Conservation (phyloP, 1,140 invertebrate species). For the Caenorhabditis brenneri region DNA sequence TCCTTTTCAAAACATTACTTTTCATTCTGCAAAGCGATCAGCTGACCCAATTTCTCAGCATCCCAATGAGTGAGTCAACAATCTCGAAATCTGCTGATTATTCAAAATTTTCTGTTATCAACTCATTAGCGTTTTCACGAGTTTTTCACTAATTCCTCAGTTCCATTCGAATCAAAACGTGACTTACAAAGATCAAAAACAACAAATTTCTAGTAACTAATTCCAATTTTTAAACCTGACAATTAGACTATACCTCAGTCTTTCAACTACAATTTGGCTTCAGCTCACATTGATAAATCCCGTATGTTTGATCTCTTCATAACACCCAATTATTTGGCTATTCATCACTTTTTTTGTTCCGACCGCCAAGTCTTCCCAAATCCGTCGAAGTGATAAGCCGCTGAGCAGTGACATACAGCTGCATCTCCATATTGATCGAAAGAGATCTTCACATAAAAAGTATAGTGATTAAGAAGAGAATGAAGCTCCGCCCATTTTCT, state of each 20-base stretch:
- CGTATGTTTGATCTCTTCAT: conserved; percentile 17
- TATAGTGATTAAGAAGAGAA: conserved; percentile 28
- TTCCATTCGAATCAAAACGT: too few species aligned
- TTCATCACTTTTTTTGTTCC: background rate
- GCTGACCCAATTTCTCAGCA: too few species aligned
- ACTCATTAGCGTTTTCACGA: too few species aligned
- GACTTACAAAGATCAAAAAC: background rate
- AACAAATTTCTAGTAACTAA: background rate
- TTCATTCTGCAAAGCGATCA: too few species aligned
- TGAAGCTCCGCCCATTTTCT: background rate
- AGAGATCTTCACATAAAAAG: background rate
- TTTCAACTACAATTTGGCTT: background rate
- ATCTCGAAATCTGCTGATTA: too few species aligned
- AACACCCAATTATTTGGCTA: conserved; percentile 20
- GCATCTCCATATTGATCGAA: background rate
- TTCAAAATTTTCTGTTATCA: too few species aligned
- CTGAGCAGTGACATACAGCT: background rate
- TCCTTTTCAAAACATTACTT: too few species aligned
- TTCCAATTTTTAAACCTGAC: background rate
- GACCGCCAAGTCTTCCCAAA: background rate
- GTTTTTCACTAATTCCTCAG: too few species aligned
- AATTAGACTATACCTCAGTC: background rate
- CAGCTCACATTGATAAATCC: background rate
- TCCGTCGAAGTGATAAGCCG: background rate
- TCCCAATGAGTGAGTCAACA: too few species aligned